A percentile compares a stretch with the other conserved stretches of the same genome.
These are phyloP conservation scores for Camelus dromedarius DNA, from an alignment of 2,113 vertebrate genomes.

Conservation along the genomic window DNA sequence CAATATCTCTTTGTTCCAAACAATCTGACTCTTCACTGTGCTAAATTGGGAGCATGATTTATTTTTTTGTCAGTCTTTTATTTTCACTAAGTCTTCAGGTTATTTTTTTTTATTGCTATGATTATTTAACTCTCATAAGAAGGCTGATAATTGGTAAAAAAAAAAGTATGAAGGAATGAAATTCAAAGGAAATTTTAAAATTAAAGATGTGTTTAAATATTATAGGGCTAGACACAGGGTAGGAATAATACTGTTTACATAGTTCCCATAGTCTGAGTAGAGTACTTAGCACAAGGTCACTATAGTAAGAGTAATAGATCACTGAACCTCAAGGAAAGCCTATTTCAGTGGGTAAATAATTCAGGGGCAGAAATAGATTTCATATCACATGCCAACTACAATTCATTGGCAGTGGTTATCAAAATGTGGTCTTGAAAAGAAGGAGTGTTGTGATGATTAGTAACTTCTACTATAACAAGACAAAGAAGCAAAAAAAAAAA, in stretches of 20 bases:
- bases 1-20: background rate
- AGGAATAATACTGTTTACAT: background rate
- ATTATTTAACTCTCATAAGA: slow-evolving; percentile 37
- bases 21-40: background rate
- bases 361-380: background rate
- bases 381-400: background rate
- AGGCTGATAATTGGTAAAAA: background rate
- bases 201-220: slow-evolving; percentile 4
- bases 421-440: background rate
- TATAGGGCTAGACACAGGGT: background rate
- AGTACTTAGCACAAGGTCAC: background rate
- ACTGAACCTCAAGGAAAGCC: background rate
- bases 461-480: background rate
- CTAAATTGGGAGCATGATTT: background rate
- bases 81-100: background rate
- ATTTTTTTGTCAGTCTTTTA: slow-evolving; percentile 52
- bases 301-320: background rate
- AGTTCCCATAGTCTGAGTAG: background rate
- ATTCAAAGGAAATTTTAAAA: slow-evolving; percentile 26
- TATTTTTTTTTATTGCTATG: background rate
- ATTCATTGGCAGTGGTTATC: background rate
- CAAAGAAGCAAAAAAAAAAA: background rate
- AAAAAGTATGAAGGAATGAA: background rate
- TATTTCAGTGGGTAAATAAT: slow-evolving; percentile 54
- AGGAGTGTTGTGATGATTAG: background rate